Evolutionary conservation across 2,797 vertebrate species (phyloP).

Genomic region (Triplophysa yarkandensis): DNA sequence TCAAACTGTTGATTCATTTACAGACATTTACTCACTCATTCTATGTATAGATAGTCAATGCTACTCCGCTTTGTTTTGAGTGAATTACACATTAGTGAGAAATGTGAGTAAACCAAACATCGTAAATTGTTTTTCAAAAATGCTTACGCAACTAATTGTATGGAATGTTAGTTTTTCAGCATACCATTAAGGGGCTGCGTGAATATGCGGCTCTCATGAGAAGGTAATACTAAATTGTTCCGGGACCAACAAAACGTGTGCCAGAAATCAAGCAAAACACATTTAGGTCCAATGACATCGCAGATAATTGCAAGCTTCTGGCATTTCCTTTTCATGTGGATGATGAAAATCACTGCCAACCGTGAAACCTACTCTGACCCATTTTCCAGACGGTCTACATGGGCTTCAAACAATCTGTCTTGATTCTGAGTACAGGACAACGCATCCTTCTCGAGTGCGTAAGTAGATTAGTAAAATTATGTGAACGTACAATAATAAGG

Average conservation of each 20-base stretch:
- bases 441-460: conserved; percentile 13
- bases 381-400: conserved; percentile 38
- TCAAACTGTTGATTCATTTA: conserved; percentile 18
- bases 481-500: conserved; percentile 35
- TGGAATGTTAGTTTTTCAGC: conserved; percentile 34
- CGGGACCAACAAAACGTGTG: conserved; percentile 33
- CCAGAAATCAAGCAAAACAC: conserved; percentile 49
- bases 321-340: conserved; percentile 47
- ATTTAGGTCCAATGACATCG: conserved; percentile 51
- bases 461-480: conserved; percentile 46
- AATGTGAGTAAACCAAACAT: not conserved
- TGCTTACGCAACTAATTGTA: conserved; percentile 8
- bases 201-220: conserved; percentile 30
- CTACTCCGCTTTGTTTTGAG: not conserved
- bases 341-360: conserved; percentile 56
- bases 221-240: conserved; percentile 30
- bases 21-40: not conserved
- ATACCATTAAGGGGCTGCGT: conserved; percentile 37
- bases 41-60: not conserved
- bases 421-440: conserved; percentile 29
- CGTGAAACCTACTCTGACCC: conserved; percentile 39
- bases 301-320: conserved; percentile 55
- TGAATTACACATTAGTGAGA: not conserved
- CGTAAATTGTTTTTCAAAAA: not conserved
- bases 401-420: conserved; percentile 34